These are phyloP conservation scores for Urophycis tenuis DNA, from an alignment of 2,797 vertebrate species.

Conservation along the genomic window DNA sequence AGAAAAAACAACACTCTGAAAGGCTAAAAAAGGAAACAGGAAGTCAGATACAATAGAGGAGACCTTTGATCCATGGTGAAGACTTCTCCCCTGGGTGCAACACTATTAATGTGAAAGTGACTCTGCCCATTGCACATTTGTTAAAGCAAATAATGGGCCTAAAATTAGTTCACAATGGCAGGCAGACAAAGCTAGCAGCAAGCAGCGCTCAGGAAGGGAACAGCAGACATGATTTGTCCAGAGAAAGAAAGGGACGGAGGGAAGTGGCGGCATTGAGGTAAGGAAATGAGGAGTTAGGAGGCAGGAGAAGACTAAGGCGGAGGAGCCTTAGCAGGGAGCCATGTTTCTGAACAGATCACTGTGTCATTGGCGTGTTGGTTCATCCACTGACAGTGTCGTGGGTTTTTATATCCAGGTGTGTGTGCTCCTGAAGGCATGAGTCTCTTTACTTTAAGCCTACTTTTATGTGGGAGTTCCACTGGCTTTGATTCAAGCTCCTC, in stretches of 20 bases:
- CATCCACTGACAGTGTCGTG: neutral
- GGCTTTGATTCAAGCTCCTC: neutral
- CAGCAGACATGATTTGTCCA: slow-evolving; percentile 73
- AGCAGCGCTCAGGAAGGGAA: slow-evolving; percentile 75
- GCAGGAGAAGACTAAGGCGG: neutral
- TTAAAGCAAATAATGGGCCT: slow-evolving; percentile 81
- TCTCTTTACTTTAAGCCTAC: neutral
- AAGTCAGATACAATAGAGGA: slow-evolving; percentile 89
- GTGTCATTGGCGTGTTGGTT: neutral
- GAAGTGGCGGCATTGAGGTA: slow-evolving; percentile 37
- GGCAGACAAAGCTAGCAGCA: slow-evolving; percentile 71
- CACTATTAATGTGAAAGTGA: slow-evolving; percentile 81
- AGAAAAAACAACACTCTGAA: slow-evolving; percentile 66
- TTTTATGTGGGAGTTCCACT: neutral
- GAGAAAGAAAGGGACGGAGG: slow-evolving; percentile 34
- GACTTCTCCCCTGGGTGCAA: slow-evolving; percentile 71
- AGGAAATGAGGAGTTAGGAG: slow-evolving; percentile 30
- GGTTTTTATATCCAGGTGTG: neutral
- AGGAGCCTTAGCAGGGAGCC: too few species aligned
- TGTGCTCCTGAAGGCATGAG: neutral
- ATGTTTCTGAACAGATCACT: too few species aligned
- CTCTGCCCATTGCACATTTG: slow-evolving; percentile 74
- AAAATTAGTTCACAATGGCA: slow-evolving; percentile 97
- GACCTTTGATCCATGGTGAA: slow-evolving; percentile 86
- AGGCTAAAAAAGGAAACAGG: slow-evolving; percentile 87